These are phyloP conservation scores for Zootermopsis nevadensis DNA, from an alignment of 2,888 invertebrate genomes.

Conservation along the genomic window DNA sequence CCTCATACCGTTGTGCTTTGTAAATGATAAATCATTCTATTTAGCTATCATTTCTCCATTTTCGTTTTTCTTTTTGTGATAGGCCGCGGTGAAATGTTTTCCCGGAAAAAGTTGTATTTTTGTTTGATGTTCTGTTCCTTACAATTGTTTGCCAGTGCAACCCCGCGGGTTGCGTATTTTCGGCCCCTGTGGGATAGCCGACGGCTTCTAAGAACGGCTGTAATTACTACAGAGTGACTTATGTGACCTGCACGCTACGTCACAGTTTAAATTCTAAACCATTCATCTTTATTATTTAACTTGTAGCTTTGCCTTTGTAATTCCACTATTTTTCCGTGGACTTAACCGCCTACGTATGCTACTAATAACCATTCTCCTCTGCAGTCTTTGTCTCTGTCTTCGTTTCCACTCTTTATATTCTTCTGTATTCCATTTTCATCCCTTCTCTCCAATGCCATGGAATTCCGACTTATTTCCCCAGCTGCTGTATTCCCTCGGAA, in stretches of 20 bases:
- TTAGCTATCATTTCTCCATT: no score
- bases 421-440: neutral
- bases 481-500: neutral
- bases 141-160: no score
- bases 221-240: slow-evolving; percentile 31
- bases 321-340: slow-evolving; percentile 11
- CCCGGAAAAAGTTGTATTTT: no score
- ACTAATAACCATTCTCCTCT: slow-evolving; percentile 17
- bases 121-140: no score
- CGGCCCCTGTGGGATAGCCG: neutral
- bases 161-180: neutral
- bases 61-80: no score
- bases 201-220: neutral
- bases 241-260: neutral
- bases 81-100: no score
- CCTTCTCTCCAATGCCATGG: neutral
- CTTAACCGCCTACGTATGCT: slow-evolving; percentile 27
- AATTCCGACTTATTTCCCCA: neutral
- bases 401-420: neutral
- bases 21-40: no score
- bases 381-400: neutral
- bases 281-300: slow-evolving; percentile 43
- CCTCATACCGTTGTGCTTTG: no score
- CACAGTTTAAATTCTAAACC: slow-evolving; percentile 37
- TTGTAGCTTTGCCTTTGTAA: slow-evolving; percentile 20